Base-by-base conservation (phyloP, 2,888 invertebrate genomes). In the Germaria angustata region DNA sequence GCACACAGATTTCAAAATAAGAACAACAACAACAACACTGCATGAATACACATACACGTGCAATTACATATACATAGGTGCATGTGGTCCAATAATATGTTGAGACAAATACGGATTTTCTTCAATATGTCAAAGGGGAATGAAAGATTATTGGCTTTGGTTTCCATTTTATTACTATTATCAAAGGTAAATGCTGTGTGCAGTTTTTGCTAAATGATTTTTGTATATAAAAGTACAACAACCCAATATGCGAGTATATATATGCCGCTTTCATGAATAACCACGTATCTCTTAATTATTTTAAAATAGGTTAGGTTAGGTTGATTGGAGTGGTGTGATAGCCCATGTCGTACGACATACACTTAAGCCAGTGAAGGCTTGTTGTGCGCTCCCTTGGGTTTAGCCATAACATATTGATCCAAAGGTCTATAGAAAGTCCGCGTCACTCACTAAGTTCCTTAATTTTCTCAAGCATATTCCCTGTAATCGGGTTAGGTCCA, bases 171-270 rank as follows among this genome's bases (percentile, higher is more conserved):
- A 24, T 46, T 22, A 22, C 34, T 55, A 41, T 28, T 17, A 28
- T 55, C 24, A n/a, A 32, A 55, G 15, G 36, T 59, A 59, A 72
- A 24, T n/a, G 39, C 2, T 39, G 15, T 41, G 44, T 55, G 20
- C 15, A 46, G 28, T 39, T 66, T 53, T 66, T n/a, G n/a, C n/a
- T n/a, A n/a, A n/a, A n/a, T 34, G 3, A 20, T 15, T 20, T 20
- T 65, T 55, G 22, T 63, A 55, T 53, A 11, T 17, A 53, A 77
- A 77, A 44, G 68, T 61, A 53, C 22, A 77, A 69, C 49, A 68
- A 77, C 49, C 68, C 41, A n/a, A n/a, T n/a, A n/a, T n/a, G n/a
- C n/a, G n/a, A n/a, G n/a, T 41, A 34, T 53, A 63, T 77, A 34
- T 61, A 17, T 24, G 44, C 9, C 11, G 4, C 20, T 24, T 51